Evolutionary conservation across 2,113 vertebrate genomes (phyloP).

Genomic region (Anser cygnoides): DNA sequence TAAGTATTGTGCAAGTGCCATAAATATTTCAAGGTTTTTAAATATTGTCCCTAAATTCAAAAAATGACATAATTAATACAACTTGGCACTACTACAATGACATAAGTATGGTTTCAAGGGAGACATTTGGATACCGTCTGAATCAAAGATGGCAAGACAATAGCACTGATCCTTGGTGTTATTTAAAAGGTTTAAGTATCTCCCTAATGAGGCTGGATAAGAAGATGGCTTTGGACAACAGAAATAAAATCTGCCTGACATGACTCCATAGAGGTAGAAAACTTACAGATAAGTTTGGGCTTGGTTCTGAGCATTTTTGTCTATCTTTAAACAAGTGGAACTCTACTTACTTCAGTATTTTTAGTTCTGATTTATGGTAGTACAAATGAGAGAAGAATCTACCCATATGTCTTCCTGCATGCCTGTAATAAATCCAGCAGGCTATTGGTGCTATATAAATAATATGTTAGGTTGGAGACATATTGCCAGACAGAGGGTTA

Average conservation of each 20-base stretch:
- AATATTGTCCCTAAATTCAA: neutral
- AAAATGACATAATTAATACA: neutral
- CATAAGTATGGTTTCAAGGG: neutral
- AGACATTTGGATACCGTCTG: neutral
- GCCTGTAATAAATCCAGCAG: conserved; percentile 29
- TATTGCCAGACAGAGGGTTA: neutral
- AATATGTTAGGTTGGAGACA: neutral
- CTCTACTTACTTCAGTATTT: neutral
- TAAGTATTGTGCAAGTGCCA: neutral
- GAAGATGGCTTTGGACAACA: neutral
- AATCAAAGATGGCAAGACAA: neutral
- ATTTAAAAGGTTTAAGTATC: neutral
- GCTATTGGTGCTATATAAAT: conserved; percentile 35
- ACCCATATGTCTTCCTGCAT: conserved; percentile 26
- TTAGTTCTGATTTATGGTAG: conserved; percentile 31
- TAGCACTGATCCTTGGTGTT: neutral
- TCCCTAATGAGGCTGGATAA: neutral
- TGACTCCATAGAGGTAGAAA: neutral
- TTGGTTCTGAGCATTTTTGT: neutral
- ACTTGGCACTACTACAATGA: neutral
- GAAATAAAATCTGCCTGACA: neutral
- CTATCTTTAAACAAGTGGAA: neutral
- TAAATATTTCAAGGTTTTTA: conserved; percentile 22
- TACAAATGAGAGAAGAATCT: conserved; percentile 38
- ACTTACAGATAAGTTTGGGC: neutral